Base-by-base conservation (phyloP, 2,797 vertebrate genomes). In the Rhinophrynus dorsalis region DNA sequence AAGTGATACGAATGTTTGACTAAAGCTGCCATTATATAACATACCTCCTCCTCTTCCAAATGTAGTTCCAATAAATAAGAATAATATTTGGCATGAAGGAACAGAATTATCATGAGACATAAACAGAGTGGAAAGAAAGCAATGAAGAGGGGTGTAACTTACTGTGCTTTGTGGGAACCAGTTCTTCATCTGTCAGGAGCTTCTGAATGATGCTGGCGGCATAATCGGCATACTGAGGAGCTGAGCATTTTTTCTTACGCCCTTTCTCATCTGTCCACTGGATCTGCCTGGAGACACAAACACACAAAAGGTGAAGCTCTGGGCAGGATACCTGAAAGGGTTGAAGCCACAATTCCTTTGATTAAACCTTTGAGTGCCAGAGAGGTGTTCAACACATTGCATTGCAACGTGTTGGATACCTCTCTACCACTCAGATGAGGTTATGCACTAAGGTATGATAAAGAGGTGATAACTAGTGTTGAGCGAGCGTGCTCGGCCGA, bases 141-240 rank as follows among this genome's bases (percentile, higher is more conserved):
- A 29, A 32, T 9, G n/a, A 5, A 26, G 8, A 13, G 42, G 42
- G 12, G 1, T 13, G 6, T 30, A 23, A 72, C 68, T 76, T 40
- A 77, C 76, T 60, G n/a, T 77, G 74, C 29, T 77, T 77, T n/a
- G 76, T 77, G n/a, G 76, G 76, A 26, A 77, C 74, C 21, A 77
- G 42, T 40, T 68, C 58, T 56, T 77, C 76, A 59, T 77, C 51
- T 3, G 76, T 73, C 48, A 77, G 35, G 9, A 74, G 32, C 52
- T 74, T 77, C 68, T 77, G 76, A 40, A 76, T 73, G 37, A 71
- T 70, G n/a, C 73, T 74, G 62, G 69, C 64, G 24, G 74, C 76
- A 21, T 75, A 71, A 29, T 77, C 76, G 29, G 74, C 68, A 11
- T 77, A 77, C 15, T 77, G 76, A 13, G 76, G 76, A 12, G 60